Conservation (phyloP, 2,888 invertebrate species). For the Tinea pellionella region DNA sequence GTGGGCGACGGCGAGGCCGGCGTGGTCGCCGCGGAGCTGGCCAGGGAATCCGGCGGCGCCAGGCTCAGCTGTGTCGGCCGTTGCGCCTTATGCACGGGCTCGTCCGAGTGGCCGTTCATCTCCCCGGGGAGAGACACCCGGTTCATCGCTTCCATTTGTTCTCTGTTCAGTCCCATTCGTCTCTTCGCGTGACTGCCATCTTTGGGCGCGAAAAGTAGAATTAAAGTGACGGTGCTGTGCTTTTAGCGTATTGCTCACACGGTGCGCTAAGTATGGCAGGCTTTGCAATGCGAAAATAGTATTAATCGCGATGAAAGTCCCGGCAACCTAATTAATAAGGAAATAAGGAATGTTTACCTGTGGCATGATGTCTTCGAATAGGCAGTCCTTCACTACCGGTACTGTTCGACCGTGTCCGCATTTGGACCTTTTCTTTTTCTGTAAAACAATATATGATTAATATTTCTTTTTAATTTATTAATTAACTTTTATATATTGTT, state of each 20-base stretch:
- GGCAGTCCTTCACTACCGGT: slow-evolving; percentile 69
- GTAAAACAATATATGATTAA: slow-evolving; percentile 23
- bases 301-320: neutral
- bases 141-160: slow-evolving; percentile 68
- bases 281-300: neutral
- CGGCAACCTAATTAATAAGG: neutral
- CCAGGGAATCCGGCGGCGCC: slow-evolving; percentile 35
- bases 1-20: slow-evolving; percentile 54
- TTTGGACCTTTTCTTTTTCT: slow-evolving; percentile 67
- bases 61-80: slow-evolving; percentile 61
- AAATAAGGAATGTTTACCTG: slow-evolving; percentile 40
- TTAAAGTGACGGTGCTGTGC: slow-evolving; percentile 7
- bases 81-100: slow-evolving; percentile 24
- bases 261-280: neutral
- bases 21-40: slow-evolving; percentile 39
- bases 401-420: slow-evolving; percentile 67
- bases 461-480: neutral
- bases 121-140: slow-evolving; percentile 54
- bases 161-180: slow-evolving; percentile 69
- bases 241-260: slow-evolving; percentile 4
- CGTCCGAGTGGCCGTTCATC: slow-evolving; percentile 28
- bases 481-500: neutral
- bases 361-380: slow-evolving; percentile 69
- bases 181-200: slow-evolving; percentile 71
- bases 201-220: slow-evolving; percentile 45